phyloP scores from a whole-genome alignment of 2,888 invertebrate species.

The Scaptomyza flava region DNA sequence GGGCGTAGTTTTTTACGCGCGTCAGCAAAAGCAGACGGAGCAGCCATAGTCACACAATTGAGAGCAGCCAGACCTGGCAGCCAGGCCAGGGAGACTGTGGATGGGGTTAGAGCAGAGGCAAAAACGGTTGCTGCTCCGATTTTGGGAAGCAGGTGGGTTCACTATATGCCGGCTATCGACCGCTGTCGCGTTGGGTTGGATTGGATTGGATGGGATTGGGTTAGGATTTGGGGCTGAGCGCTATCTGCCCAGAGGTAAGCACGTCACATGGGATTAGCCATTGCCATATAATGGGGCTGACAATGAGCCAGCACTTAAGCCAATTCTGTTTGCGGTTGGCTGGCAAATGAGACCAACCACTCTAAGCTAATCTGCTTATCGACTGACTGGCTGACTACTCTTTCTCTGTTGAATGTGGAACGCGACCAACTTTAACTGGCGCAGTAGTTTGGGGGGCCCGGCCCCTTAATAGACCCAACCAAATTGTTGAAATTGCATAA shows the following conservation, averaged over 20 bases:
- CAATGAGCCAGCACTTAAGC: slow-evolving; percentile 59
- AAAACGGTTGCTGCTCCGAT: slow-evolving; percentile 16
- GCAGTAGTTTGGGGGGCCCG: background rate
- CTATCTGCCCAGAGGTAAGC: slow-evolving; percentile 24
- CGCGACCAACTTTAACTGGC: slow-evolving; percentile 22
- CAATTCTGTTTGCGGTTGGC: slow-evolving; percentile 59
- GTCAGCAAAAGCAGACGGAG: slow-evolving; percentile 62
- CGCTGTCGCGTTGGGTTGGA: slow-evolving; percentile 7
- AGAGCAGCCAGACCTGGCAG: slow-evolving; percentile 4
- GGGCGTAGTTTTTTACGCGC: slow-evolving; percentile 77
- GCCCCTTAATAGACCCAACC: background rate
- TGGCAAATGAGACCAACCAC: slow-evolving; percentile 55
- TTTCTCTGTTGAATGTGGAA: slow-evolving; percentile 29
- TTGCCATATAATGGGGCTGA: slow-evolving; percentile 48
- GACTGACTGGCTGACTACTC: slow-evolving; percentile 23
- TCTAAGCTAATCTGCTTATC: slow-evolving; percentile 59
- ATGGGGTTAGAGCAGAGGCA: background rate
- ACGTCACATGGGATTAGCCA: slow-evolving; percentile 61
- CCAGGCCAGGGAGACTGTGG: background rate
- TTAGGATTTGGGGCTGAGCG: background rate
- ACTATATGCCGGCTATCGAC: slow-evolving; percentile 53
- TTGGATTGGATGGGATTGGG: background rate
- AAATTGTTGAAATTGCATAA: slow-evolving; percentile 42
- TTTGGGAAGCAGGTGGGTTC: slow-evolving; percentile 34
- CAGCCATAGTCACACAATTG: slow-evolving; percentile 6